Evolutionary conservation across 2,888 invertebrate species (phyloP), one percentile per base, ranked within the genome.

Genomic region (Sesamia inferens): DNA sequence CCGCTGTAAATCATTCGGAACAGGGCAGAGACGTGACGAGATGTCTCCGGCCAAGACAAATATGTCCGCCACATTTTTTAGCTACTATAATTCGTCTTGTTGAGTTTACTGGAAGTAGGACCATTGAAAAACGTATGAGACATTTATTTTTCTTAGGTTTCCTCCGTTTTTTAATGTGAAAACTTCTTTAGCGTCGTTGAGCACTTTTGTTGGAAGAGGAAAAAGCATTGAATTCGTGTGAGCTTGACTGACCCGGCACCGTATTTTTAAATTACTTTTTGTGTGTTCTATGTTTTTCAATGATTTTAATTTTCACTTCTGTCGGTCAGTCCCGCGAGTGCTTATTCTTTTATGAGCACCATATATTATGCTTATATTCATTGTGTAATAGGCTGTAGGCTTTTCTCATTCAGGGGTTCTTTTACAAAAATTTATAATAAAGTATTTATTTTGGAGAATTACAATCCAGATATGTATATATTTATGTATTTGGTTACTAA

Each of bases 1-100:
- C 89, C 88, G 90, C 93, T 90, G 96, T 96, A 96, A 95, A 96
- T 96, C 95, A 96, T 95, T 95, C 94, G 92, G 92, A 93, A 92
- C 93, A 89, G 92, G 89, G 92, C 91, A 88, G 91, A 90, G 94
- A 95, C 94, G 95, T 94, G 96, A 95, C 94, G 94, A 94, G 94
- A 95, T 93, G 95, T 94, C 94, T 94, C 93, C 92, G 92, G 88
- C 91, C 90, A 89, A 93, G 92, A 94, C 94, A 94, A 94, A 95
- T 94, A 94, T 92, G 94, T 93, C 91, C 88, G 90, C 90, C 88
- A 92, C 92, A 92, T 93, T 94, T 94, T 94, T 94, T 94, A 92
- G 91, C 90, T 89, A 89, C 89, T 92, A 85, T 92, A 92, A 93
- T 94, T 94, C 93, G 91, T 92, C 90, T 93, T 89, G 90, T 91